These are phyloP conservation scores for Pelecanus crispus DNA, from an alignment of 2,113 vertebrate species.

Conservation along the genomic window DNA sequence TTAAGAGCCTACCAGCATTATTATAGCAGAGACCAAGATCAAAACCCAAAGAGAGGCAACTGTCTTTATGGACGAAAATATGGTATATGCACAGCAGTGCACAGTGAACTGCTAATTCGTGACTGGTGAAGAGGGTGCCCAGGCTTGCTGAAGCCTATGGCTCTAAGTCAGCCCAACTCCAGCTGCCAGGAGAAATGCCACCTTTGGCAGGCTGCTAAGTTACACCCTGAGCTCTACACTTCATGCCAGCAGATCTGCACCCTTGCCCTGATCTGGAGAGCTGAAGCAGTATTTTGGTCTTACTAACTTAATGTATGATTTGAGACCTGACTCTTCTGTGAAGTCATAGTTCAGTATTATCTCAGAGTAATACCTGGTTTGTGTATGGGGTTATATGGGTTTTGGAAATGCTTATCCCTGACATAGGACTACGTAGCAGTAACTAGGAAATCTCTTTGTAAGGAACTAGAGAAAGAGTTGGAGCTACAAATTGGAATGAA, in stretches of 20 bases:
- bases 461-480: conserved; percentile 94
- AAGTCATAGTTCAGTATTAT: background rate
- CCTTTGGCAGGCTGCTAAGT: background rate
- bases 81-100: background rate
- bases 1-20: background rate
- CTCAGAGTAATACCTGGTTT: background rate
- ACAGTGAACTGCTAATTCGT: background rate
- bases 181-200: background rate
- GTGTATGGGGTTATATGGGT: background rate
- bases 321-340: background rate
- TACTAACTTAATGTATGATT: background rate
- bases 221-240: background rate
- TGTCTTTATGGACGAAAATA: background rate
- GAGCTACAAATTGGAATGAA: conserved; percentile 93
- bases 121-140: background rate
- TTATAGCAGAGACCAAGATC: background rate
- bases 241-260: background rate
- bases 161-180: background rate
- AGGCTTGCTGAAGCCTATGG: background rate
- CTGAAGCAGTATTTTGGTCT: background rate
- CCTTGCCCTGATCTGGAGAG: background rate
- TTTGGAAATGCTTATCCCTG: background rate
- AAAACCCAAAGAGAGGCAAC: background rate
- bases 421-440: background rate
- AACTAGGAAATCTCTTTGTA: conserved; percentile 26